A percentile compares a stretch with the other conserved stretches of the same genome.
phyloP scores from a whole-genome alignment of 92 coral and sea anemone genomes.

The Umimayanthus kanabou region DNA sequence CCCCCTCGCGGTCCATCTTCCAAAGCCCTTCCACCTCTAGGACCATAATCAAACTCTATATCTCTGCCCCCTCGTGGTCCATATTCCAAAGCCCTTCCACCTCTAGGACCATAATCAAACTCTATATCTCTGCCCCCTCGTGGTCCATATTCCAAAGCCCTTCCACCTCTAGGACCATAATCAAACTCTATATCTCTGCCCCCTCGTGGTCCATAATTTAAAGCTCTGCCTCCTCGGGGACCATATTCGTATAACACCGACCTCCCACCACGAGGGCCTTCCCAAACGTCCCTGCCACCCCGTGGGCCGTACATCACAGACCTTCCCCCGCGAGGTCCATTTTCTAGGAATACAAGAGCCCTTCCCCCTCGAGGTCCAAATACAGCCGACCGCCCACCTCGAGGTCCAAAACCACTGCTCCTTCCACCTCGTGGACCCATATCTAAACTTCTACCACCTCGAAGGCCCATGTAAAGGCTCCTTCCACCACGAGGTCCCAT shows the following conservation, averaged over 20 bases:
- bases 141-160: conserved; percentile 12
- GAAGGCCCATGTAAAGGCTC: conserved; percentile 24
- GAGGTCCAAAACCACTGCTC: conserved; percentile 14
- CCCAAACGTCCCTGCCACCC: no score
- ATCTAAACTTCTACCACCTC: conserved; percentile 36
- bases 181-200: conserved; percentile 18
- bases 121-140: conserved; percentile 35
- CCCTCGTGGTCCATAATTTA: conserved; percentile 33
- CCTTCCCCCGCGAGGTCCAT: conserved; percentile 41
- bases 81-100: conserved; percentile 51
- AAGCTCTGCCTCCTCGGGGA: conserved; percentile 44
- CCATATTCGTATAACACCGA: conserved; percentile 18
- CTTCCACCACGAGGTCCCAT: conserved; percentile 58
- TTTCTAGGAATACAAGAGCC: not conserved
- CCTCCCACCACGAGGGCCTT: conserved; percentile 14
- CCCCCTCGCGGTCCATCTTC: conserved; percentile 16
- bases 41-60: conserved; percentile 50
- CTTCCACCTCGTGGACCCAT: conserved; percentile 39
- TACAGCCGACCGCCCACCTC: conserved; percentile 32
- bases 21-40: conserved; percentile 6
- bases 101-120: conserved; percentile 53
- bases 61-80: conserved; percentile 55
- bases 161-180: conserved; percentile 54
- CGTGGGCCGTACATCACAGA: conserved; percentile 5
- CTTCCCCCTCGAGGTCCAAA: conserved; percentile 21